Base-by-base conservation (phyloP, 1,140 invertebrate genomes). In the Bombus haemorrhoidalis region DNA sequence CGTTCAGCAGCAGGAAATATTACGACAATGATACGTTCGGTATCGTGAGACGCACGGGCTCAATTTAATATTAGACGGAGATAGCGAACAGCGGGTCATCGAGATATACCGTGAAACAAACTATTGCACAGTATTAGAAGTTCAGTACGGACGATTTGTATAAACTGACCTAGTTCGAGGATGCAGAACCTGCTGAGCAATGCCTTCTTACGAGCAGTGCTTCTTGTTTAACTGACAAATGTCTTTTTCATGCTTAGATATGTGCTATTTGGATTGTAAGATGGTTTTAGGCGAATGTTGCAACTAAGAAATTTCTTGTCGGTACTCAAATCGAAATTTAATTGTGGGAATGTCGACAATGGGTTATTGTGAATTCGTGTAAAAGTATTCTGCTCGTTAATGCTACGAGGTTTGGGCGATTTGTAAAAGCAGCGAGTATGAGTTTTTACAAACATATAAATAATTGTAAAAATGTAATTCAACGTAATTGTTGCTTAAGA, bases 141-240 rank as follows among this genome's bases (percentile, higher is more conserved):
- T 41, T 28, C 9, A 32, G 18, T 64, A 25, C 34, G 1, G 0
- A 41, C 64, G 64, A 80, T 80, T 80, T 80, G 34, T 80, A 69
- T 25, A 53, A 80, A 80, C 66, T 80, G 78, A 80, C 78, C 78
- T 28, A 80, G 64, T 80, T 80, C 41, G 1, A 22, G n/a, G n/a
- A 32, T 8, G 32, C 62, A 22, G 78, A 80, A 71, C 78, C 25
- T 64, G 57, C 75, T n/a, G 37, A n/a, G 57, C 75, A 64, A 78
- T 64, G 18, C 22, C 28, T 25, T 78, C 75, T 53, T 53, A 32
- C 64, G 25, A 32, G 25, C 47, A 25, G 25, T 25, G 41, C 34
- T 69, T 80, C 62, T 80, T 53, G 78, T 80, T 69, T 47, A 34
- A 68, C 78, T 18, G 78, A 37, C 43, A 69, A 80, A 68, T 80